A percentile compares a stretch with the other conserved stretches of the same genome.
Evolutionary conservation across 2,113 vertebrate genomes (phyloP).

Genomic region (Toxostoma redivivum): DNA sequence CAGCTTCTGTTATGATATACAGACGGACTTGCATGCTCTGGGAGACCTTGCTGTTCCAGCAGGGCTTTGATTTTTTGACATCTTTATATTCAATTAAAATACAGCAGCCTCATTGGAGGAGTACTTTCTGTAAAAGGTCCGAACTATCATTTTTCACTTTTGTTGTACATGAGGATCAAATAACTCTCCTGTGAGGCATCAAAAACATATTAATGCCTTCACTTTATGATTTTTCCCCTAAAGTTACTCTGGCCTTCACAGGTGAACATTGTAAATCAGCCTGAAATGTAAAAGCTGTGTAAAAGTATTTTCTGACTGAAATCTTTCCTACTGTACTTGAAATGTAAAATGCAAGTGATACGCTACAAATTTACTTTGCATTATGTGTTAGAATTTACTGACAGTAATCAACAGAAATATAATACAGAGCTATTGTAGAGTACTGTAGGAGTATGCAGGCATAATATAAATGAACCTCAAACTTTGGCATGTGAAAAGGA

Average conservation of each 20-base stretch:
- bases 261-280: constrained; percentile 16
- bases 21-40: background rate
- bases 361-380: constrained; percentile 42
- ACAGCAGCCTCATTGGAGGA: background rate
- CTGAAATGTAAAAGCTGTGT: background rate
- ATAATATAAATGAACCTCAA: constrained; percentile 43
- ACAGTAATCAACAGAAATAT: constrained; percentile 41
- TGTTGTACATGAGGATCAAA: background rate
- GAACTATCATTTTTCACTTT: background rate
- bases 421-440: constrained; percentile 47
- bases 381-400: constrained; percentile 61
- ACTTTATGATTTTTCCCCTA: background rate
- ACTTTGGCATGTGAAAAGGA: constrained; percentile 47
- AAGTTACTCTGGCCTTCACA: background rate
- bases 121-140: background rate
- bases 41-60: background rate
- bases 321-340: constrained; percentile 29
- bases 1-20: background rate
- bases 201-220: background rate
- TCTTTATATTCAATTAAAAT: constrained; percentile 8
- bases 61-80: constrained; percentile 23
- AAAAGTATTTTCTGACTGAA: constrained; percentile 33
- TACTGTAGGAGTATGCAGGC: constrained; percentile 15
- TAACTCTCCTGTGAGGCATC: background rate
- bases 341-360: constrained; percentile 47